Conservation (phyloP, 2,113 vertebrate genomes). For the Rhizomys pruinosus region DNA sequence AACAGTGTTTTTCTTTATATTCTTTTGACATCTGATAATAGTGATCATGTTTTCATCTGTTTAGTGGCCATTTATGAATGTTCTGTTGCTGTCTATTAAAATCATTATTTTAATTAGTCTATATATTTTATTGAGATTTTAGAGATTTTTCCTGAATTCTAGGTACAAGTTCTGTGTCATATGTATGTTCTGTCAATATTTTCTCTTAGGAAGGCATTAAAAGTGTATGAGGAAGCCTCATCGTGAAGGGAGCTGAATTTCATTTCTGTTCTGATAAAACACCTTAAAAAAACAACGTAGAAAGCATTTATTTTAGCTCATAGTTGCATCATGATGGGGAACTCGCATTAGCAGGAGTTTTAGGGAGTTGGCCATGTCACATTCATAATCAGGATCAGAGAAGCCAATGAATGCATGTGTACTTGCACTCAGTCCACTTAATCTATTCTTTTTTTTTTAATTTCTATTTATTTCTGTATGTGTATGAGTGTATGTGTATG, state of each 20-base stretch:
- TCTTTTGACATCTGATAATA: neutral
- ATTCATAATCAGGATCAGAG: neutral
- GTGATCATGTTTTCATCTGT: neutral
- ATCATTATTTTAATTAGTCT: neutral
- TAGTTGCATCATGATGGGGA: neutral
- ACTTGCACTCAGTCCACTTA: neutral
- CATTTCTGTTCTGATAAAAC: neutral
- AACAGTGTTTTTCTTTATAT: neutral
- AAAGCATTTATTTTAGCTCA: neutral
- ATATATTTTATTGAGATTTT: neutral
- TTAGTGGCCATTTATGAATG: neutral
- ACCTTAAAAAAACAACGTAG: neutral
- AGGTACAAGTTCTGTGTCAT: neutral
- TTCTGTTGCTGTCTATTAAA: neutral
- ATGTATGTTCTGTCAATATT: neutral
- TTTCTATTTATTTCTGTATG: too few relatives aligned
- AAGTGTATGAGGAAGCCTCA: neutral
- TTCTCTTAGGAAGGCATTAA: neutral
- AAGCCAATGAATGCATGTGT: neutral
- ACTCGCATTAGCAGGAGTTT: neutral
- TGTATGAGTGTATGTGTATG: too few relatives aligned
- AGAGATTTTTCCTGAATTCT: neutral
- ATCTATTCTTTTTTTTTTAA: too few relatives aligned
- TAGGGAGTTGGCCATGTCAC: too few relatives aligned
- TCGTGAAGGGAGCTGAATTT: neutral